phyloP scores from a whole-genome alignment of 2,113 vertebrate genomes.

The Vulpes vulpes region DNA sequence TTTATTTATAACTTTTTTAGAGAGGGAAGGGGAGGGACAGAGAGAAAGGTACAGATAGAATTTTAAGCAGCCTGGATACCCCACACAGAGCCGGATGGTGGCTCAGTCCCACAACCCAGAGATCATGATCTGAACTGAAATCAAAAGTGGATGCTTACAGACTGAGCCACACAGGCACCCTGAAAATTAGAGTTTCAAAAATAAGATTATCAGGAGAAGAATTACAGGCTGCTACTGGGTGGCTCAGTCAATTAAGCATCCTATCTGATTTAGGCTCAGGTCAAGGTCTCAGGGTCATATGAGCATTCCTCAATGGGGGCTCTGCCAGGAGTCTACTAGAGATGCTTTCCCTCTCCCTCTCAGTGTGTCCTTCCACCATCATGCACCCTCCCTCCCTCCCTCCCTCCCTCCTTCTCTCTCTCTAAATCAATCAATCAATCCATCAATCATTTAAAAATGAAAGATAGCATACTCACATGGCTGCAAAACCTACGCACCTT shows the following conservation, averaged over 20 bases:
- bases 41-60: background rate
- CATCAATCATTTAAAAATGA: background rate
- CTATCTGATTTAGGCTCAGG: background rate
- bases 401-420: background rate
- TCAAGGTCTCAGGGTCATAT: background rate
- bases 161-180: background rate
- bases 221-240: background rate
- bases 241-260: background rate
- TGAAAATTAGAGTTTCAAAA: background rate
- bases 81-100: background rate
- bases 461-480: background rate
- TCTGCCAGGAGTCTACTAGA: background rate
- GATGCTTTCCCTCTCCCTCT: background rate
- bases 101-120: background rate
- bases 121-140: background rate
- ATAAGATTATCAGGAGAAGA: background rate
- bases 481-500: background rate
- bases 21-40: background rate
- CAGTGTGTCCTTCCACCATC: too few relatives aligned
- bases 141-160: background rate
- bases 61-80: background rate
- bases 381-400: background rate
- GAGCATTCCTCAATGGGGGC: rapidly evolving
- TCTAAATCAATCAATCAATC: background rate
- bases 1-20: background rate